phyloP scores from a whole-genome alignment of 2,113 vertebrate genomes.

The Myiozetetes cayanensis region DNA sequence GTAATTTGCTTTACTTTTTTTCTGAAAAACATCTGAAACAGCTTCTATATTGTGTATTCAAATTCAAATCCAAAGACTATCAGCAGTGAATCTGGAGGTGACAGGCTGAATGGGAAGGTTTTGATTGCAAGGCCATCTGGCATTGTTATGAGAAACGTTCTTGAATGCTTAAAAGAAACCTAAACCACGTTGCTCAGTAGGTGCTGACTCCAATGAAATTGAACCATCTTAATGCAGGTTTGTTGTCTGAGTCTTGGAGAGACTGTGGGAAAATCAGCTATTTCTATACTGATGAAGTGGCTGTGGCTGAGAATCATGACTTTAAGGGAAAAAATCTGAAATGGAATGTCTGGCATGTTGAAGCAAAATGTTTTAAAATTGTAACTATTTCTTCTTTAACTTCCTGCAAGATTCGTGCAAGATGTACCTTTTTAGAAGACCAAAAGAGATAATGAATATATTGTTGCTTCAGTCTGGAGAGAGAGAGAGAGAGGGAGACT shows the following conservation, averaged over 20 bases:
- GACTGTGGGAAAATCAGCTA: conserved; percentile 31
- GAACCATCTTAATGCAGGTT: conserved; percentile 16
- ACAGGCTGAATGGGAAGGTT: background rate
- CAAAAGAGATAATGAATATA: background rate
- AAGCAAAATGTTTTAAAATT: background rate
- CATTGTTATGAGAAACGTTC: background rate
- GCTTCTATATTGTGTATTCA: background rate
- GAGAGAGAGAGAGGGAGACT: background rate
- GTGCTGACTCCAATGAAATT: conserved; percentile 56
- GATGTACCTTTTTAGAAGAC: background rate
- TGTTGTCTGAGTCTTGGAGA: background rate
- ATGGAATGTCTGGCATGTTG: background rate
- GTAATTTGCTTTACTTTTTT: background rate
- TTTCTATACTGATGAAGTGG: conserved; percentile 43
- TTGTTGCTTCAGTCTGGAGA: background rate
- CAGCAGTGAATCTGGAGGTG: background rate
- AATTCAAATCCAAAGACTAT: background rate
- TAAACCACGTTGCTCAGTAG: conserved; percentile 32
- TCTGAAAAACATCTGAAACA: background rate
- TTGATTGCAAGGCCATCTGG: conserved; percentile 14
- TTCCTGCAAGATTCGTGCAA: background rate
- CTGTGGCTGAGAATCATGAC: conserved; percentile 16
- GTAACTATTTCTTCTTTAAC: background rate
- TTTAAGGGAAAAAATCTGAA: background rate
- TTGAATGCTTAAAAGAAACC: background rate